Percentiles rank a stretch among this genome's conserved stretches.
Evolutionary conservation across 37 sponge, comb jelly and placozoan genomes (phyloP).

Genomic region (Corticium candelabrum): DNA sequence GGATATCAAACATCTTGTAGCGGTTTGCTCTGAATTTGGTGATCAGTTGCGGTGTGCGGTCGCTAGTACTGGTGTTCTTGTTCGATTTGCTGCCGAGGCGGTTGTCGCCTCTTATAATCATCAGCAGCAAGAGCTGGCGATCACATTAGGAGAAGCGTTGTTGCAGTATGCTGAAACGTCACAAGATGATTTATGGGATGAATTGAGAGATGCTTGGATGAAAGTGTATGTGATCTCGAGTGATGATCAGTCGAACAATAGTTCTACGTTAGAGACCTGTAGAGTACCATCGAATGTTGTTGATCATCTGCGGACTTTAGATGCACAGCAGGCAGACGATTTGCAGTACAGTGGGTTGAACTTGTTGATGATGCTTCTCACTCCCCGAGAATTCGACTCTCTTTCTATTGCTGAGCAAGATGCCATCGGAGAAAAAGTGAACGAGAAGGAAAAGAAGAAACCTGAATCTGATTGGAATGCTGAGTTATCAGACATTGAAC

Average conservation of each 20-base stretch:
- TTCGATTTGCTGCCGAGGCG: neutral
- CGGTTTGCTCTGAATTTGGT: neutral
- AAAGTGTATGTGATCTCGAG: neutral
- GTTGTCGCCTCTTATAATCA: neutral
- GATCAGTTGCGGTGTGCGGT: neutral
- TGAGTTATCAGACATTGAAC: too few relatives aligned
- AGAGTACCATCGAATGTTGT: neutral
- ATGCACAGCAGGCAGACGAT: too few relatives aligned
- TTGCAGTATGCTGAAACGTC: neutral
- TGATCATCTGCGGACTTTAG: neutral
- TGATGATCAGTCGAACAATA: neutral
- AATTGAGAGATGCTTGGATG: neutral
- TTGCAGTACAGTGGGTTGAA: neutral
- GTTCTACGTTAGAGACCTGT: neutral
- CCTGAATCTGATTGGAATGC: neutral
- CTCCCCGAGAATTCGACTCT: neutral
- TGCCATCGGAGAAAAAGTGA: neutral
- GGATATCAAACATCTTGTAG: neutral
- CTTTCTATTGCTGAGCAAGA: neutral
- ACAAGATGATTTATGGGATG: neutral
- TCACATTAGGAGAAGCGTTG: neutral
- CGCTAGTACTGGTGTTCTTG: neutral
- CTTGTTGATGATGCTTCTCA: neutral
- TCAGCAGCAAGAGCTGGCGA: neutral
- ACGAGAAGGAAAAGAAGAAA: neutral